Evolutionary conservation across 2,888 invertebrate genomes (phyloP), one percentile per base, ranked within the genome.

Genomic region (Argyresthia albistria): DNA sequence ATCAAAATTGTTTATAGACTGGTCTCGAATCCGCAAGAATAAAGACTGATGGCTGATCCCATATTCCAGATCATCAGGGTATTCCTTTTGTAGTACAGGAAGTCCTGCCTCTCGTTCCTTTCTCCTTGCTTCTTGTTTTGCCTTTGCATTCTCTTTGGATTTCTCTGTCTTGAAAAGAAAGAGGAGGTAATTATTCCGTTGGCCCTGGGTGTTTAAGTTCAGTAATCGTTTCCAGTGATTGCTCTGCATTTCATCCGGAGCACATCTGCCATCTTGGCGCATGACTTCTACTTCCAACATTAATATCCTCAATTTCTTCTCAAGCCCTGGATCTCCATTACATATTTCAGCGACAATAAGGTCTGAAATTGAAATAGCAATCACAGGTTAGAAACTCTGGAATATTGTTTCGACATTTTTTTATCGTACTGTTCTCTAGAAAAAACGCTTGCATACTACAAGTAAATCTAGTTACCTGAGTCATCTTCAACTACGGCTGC

Each of bases 281-380:
- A 91, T 76, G 1, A 95, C 91, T 66, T 95, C 93, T 4, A 92
- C 86, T 82, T 96, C 95, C 48, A 96, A 73, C 74, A 93, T 88
- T 52, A 95, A 70, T 37, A 94, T 89, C 70, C 93, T 89, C 39
- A 92, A 76, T 64, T 89, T 90, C 63, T 91, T 92, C 60, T 91
- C 89, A 3, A 88, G 64, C 36, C 90, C 89, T 47, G 79, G 68
- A 66, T 92, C 86, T 36, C 89, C 89, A 43, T 83, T 69, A 43
- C 91, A 79, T 52, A 92, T 64, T 48, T 80, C 66, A 35, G 81
- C 62, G 1, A 91, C 65, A 46, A 87, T 68, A 56, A 66, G 57
- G 45, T 84, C 88, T 88, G 63, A 55, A 73, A 80, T 9, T 4
- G 3, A 11, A 35, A n/a, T 15, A 25, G 6, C 6, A 25, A 25